Evolutionary conservation across 1,140 invertebrate species (phyloP).

Genomic region (Sarcophaga peregrina): DNA sequence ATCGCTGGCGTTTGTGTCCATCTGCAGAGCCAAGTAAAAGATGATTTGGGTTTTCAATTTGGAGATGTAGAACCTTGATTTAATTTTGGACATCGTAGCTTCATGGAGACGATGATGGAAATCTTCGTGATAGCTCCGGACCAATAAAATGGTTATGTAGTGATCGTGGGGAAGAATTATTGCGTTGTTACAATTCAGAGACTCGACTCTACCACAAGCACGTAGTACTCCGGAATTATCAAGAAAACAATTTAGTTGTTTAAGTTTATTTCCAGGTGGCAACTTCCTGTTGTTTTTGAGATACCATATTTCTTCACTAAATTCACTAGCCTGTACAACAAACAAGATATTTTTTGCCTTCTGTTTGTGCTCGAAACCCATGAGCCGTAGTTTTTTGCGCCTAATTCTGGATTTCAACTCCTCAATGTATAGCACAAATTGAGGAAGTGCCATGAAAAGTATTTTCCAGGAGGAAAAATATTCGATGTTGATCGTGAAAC

Average conservation of each 20-base stretch:
- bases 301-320: not conserved
- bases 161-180: too few relatives aligned
- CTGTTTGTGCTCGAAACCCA: not conserved
- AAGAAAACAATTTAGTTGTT: not conserved
- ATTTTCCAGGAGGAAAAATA: not conserved
- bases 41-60: too few relatives aligned
- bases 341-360: not conserved
- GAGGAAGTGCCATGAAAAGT: not conserved
- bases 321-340: not conserved
- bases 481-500: not conserved
- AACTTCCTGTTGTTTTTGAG: not conserved
- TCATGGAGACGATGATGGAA: too few relatives aligned
- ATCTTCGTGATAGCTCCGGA: too few relatives aligned
- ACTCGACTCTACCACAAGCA: not conserved
- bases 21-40: too few relatives aligned
- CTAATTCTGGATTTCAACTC: not conserved
- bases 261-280: not conserved
- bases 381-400: not conserved
- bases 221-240: not conserved
- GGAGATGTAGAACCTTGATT: too few relatives aligned
- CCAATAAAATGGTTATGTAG: conserved; percentile 20
- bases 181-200: too few relatives aligned
- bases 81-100: too few relatives aligned
- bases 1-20: too few relatives aligned
- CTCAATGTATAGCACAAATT: not conserved